These are phyloP conservation scores for Petrocephalus microphthalmus DNA, from an alignment of 2,113 vertebrate genomes.

Conservation along the genomic window DNA sequence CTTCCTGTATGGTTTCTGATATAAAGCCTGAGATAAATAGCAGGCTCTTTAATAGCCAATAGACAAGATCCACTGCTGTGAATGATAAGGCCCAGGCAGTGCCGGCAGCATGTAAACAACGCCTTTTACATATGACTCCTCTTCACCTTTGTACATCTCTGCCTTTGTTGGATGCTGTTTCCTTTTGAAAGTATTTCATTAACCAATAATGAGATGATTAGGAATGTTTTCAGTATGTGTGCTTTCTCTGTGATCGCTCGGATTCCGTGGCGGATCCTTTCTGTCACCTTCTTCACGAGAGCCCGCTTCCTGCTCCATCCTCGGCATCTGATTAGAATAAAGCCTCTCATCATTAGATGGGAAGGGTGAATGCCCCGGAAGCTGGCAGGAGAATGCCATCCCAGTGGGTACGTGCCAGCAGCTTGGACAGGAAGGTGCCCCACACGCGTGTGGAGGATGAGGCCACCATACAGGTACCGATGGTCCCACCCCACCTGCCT, in stretches of 20 bases:
- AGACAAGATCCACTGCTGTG: not conserved
- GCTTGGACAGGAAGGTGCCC: constrained; percentile 61
- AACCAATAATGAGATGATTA: not conserved
- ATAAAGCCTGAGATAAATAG: not conserved
- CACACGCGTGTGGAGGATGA: constrained; percentile 67
- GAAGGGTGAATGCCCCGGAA: constrained; percentile 44
- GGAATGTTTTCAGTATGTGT: not conserved
- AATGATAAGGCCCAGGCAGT: not conserved
- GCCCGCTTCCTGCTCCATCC: not conserved
- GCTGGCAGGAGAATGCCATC: constrained; percentile 50
- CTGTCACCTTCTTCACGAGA: not conserved
- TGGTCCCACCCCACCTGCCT: not conserved
- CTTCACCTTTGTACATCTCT: not conserved
- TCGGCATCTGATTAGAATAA: not conserved
- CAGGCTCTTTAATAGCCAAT: not conserved
- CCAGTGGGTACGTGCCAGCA: constrained; percentile 43
- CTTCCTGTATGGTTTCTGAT: not conserved
- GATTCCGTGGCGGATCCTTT: not conserved
- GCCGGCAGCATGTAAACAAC: not conserved
- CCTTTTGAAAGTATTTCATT: not conserved
- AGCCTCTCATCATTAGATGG: constrained; percentile 48
- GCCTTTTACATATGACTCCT: not conserved
- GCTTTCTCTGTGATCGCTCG: not conserved
- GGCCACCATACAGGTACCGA: constrained; percentile 65
- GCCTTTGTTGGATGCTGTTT: not conserved